Evolutionary conservation across 2,797 vertebrate species (phyloP).

Genomic region (Ciconia nigra): DNA sequence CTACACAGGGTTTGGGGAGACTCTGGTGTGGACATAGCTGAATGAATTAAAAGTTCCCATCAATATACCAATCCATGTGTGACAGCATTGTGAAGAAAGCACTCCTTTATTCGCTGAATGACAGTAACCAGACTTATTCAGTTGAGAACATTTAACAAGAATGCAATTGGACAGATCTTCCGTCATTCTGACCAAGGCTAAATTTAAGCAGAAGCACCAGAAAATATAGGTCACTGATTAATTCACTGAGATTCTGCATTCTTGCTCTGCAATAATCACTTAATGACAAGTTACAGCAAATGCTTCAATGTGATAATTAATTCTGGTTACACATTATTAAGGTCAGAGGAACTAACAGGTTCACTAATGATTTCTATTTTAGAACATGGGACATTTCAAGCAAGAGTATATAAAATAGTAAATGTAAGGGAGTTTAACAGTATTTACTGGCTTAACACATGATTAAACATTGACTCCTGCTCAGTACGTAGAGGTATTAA

Average conservation of each 20-base stretch:
- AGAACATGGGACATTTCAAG: slow-evolving; percentile 20
- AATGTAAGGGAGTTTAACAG: neutral
- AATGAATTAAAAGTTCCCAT: slow-evolving; percentile 21
- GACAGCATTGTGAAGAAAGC: slow-evolving; percentile 52
- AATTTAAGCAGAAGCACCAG: slow-evolving; percentile 52
- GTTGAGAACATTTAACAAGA: slow-evolving; percentile 55
- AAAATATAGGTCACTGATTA: slow-evolving; percentile 68
- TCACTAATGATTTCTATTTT: slow-evolving; percentile 52
- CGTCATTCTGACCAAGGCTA: slow-evolving; percentile 35
- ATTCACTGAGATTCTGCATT: slow-evolving; percentile 58
- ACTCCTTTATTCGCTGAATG: slow-evolving; percentile 38
- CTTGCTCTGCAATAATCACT: slow-evolving; percentile 54
- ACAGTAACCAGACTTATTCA: slow-evolving; percentile 41
- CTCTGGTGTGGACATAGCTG: neutral
- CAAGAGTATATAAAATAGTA: neutral
- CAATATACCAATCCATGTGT: slow-evolving; percentile 57
- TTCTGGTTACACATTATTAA: slow-evolving; percentile 55
- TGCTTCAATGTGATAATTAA: slow-evolving; percentile 55
- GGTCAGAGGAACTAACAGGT: slow-evolving; percentile 42
- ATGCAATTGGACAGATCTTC: slow-evolving; percentile 57
- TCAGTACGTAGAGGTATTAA: neutral
- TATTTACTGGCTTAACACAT: slow-evolving; percentile 2
- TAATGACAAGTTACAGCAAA: slow-evolving; percentile 58
- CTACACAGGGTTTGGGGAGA: neutral
- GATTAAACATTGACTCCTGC: neutral